A percentile compares a stretch with the other conserved stretches of the same genome.
Conservation (phyloP, 2,797 vertebrate species). For the Etheostoma nigrum region DNA sequence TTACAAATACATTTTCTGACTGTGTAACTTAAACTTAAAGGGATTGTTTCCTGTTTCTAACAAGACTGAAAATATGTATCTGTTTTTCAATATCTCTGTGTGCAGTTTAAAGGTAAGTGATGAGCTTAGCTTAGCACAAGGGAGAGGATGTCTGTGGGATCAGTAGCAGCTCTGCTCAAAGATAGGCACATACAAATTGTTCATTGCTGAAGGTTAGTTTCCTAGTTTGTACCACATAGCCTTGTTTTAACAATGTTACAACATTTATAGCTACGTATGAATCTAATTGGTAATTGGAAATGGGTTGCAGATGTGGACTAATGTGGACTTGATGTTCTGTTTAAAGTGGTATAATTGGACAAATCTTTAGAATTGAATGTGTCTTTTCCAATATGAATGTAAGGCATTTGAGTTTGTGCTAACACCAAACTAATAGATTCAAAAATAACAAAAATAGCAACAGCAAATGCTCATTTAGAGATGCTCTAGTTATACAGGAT, state of each 20-base stretch:
- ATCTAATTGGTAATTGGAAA: neutral
- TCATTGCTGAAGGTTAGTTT: neutral
- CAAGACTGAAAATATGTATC: neutral
- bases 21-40: neutral
- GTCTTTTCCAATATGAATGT: neutral
- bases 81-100: neutral
- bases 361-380: neutral
- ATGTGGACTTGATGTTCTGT: neutral
- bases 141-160: neutral
- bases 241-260: neutral
- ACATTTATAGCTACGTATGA: neutral
- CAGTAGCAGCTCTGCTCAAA: constrained; percentile 6
- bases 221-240: neutral
- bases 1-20: neutral
- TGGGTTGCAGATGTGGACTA: neutral
- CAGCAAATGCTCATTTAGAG: neutral
- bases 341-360: neutral
- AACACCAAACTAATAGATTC: neutral
- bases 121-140: neutral
- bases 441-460: neutral
- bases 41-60: neutral
- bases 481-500: neutral
- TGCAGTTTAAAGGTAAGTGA: constrained; percentile 3
- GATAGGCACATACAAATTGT: neutral
- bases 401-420: neutral